These are phyloP conservation scores for Epinephelus awoara DNA, from an alignment of 2,797 vertebrate genomes.

Conservation along the genomic window DNA sequence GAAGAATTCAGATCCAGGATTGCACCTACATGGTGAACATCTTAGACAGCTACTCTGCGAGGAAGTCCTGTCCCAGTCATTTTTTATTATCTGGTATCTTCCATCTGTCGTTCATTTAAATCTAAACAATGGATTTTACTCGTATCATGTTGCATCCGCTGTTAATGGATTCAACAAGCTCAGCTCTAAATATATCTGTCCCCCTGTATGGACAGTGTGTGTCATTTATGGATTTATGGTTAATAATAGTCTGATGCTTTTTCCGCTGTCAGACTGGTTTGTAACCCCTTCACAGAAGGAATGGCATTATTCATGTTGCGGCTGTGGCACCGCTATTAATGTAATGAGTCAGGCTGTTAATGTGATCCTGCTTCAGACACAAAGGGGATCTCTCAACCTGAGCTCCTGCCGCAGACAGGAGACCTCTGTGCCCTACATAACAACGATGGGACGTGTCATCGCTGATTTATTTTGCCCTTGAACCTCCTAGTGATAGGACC, in stretches of 20 bases:
- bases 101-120: slow-evolving; percentile 17
- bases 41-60: neutral
- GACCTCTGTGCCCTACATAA: slow-evolving; percentile 78
- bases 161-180: slow-evolving; percentile 49
- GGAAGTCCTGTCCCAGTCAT: slow-evolving; percentile 10
- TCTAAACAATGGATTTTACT: slow-evolving; percentile 46
- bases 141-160: slow-evolving; percentile 9
- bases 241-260: slow-evolving; percentile 67
- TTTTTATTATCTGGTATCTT: slow-evolving; percentile 18
- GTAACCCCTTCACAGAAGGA: slow-evolving; percentile 62
- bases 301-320: slow-evolving; percentile 71
- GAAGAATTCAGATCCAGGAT: slow-evolving; percentile 26
- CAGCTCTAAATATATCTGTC: slow-evolving; percentile 39
- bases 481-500: slow-evolving; percentile 77
- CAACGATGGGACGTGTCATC: slow-evolving; percentile 75
- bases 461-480: slow-evolving; percentile 86
- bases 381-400: slow-evolving; percentile 78
- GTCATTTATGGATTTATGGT: slow-evolving; percentile 74
- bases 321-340: slow-evolving; percentile 70
- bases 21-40: neutral
- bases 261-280: slow-evolving; percentile 55
- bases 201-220: slow-evolving; percentile 41
- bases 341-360: slow-evolving; percentile 82
- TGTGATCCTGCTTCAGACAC: slow-evolving; percentile 75
- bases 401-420: slow-evolving; percentile 67